Evolutionary conservation across 2,888 invertebrate species (phyloP).

Genomic region (Parelbella ahira): DNA sequence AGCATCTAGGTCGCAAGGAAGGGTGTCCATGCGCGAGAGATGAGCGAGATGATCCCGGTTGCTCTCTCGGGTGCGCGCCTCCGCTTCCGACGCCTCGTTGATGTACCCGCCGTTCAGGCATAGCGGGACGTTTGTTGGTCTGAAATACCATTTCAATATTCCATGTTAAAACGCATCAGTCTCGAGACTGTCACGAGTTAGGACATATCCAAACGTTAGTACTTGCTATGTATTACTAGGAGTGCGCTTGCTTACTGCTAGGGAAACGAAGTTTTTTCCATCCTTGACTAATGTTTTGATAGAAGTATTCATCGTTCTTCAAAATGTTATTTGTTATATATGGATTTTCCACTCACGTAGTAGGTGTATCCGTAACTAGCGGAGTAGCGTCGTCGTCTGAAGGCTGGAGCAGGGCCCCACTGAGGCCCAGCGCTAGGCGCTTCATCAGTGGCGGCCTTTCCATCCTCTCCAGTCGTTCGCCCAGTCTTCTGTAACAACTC

Average conservation of each 20-base stretch:
- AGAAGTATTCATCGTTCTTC: no score
- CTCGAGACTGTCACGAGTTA: no score
- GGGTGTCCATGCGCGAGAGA: constrained; percentile 32
- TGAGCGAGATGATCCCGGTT: constrained; percentile 38
- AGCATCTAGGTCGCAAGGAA: constrained; percentile 39
- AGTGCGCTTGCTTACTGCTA: no score
- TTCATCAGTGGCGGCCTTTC: constrained; percentile 90
- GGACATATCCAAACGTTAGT: no score
- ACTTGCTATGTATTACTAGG: no score
- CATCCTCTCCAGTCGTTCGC: constrained; percentile 81
- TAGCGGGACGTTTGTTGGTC: constrained; percentile 84
- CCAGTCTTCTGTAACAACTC: constrained; percentile 90
- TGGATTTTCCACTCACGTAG: constrained; percentile 72
- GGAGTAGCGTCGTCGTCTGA: constrained; percentile 87
- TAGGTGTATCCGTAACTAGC: constrained; percentile 84
- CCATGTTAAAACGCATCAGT: no score
- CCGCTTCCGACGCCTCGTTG: constrained; percentile 87
- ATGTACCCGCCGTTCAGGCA: constrained; percentile 89
- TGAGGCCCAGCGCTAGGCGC: constrained; percentile 88
- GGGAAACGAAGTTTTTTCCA: no score
- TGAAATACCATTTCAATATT: no score
- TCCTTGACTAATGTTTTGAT: no score
- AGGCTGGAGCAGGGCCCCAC: constrained; percentile 75
- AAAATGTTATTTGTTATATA: no score
- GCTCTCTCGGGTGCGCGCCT: constrained; percentile 60